Base-by-base conservation (phyloP, 2,888 invertebrate genomes). In the Cerceris rybyensis region DNA sequence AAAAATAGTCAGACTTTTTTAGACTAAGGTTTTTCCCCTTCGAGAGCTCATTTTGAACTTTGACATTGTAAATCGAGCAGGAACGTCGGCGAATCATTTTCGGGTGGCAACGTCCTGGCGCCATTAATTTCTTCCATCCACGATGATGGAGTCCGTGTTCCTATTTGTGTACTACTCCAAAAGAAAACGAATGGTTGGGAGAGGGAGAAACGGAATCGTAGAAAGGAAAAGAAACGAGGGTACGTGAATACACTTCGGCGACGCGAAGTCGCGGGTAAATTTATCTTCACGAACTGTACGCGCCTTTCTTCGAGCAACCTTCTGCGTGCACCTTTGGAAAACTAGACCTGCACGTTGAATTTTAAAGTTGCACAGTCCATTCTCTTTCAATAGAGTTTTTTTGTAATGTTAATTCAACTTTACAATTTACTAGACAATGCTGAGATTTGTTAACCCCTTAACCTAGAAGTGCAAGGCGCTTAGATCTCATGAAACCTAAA, bases 121-220 rank as follows among this genome's bases (percentile, higher is more conserved):
- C 82, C 77, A 86, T 86, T 83, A 86, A 86, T 86, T 84, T 77
- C 60, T 67, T n/a, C 41, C 41, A 65, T 43, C 49, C 64, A 39
- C 71, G 81, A 83, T 71, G 84, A 83, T 70, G 83, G 70, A 52
- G 75, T 66, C 57, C 64, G 65, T 28, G 75, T 57, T 72, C 75
- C 85, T 86, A 85, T 85, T 86, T 83, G 85, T 17, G 81, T 28
- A 85, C 75, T 70, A 69, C 59, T 70, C 67, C 69, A 75, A 81
- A 78, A 82, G 69, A 77, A 75, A 80, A 75, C 79, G 71, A 70
- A 72, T 54, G 72, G 63, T 57, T 58, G 52, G 70, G 39, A 58
- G 65, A 52, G 61, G 52, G 71, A 59, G 70, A 64, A 64, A 59
- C 39, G 59, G 54, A 58, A 70, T 70, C 69, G 65, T 59, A 28